Percentiles rank a stretch among this genome's conserved stretches.
These are phyloP conservation scores for Holacanthus passer DNA, from an alignment of 2,113 vertebrate genomes.

Conservation along the genomic window DNA sequence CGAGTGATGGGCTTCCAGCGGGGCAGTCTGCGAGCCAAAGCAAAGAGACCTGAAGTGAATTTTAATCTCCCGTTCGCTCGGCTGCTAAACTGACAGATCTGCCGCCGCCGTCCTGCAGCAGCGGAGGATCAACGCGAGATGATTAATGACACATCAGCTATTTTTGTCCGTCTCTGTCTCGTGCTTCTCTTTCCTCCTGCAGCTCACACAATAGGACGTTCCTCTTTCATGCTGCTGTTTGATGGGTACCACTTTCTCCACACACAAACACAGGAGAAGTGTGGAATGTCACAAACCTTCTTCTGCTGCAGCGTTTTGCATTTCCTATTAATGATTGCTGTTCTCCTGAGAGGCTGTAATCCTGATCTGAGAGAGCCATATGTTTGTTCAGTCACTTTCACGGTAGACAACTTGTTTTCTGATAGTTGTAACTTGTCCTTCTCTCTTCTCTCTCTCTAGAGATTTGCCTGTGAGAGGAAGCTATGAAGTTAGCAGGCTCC, in stretches of 20 bases:
- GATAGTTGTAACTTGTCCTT: constrained; percentile 31
- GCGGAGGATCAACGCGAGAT: constrained; percentile 19
- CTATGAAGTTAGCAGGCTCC: constrained; percentile 76
- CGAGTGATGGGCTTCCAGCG: constrained; percentile 56
- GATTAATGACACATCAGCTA: constrained; percentile 52
- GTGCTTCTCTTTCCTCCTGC: constrained; percentile 5
- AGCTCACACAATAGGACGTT: constrained; percentile 4
- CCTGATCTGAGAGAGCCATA: constrained; percentile 47
- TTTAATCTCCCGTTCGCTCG: constrained; percentile 40
- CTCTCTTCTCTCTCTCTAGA: constrained; percentile 53
- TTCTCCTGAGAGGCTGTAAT: constrained; percentile 48
- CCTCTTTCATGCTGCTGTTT: constrained; percentile 14
- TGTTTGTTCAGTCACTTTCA: constrained; percentile 67
- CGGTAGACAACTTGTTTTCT: constrained; percentile 40
- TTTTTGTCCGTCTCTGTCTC: constrained; percentile 29
- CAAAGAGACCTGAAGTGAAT: constrained; percentile 62
- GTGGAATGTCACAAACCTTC: constrained; percentile 26
- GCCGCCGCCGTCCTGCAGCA: constrained; percentile 21
- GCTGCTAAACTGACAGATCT: constrained; percentile 14
- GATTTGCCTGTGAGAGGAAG: constrained; percentile 64
- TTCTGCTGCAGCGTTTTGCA: constrained; percentile 66
- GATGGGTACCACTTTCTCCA: background rate
- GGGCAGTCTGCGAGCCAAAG: constrained; percentile 49
- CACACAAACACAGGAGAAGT: background rate
- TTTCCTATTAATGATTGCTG: constrained; percentile 64